phyloP scores from a whole-genome alignment of 2,888 invertebrate genomes.

The Myopa testacea region DNA sequence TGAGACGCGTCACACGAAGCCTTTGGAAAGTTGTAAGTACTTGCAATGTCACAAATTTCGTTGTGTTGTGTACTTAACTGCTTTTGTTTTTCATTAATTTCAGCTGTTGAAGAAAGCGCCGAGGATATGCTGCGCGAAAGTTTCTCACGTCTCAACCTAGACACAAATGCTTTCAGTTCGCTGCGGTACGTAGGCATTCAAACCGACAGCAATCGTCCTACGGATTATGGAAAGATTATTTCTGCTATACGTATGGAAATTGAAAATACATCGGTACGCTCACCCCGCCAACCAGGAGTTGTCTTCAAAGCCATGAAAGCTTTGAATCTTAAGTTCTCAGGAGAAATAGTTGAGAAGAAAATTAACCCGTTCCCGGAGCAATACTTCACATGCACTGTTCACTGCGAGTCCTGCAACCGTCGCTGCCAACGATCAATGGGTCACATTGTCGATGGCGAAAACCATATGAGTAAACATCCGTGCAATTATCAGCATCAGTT shows the following conservation, averaged over 20 bases:
- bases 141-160: slow-evolving; percentile 74
- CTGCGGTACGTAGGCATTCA: slow-evolving; percentile 77
- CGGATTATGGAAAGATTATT: slow-evolving; percentile 74
- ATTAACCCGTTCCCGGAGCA: slow-evolving; percentile 80
- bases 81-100: slow-evolving; percentile 28
- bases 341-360: slow-evolving; percentile 73
- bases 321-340: slow-evolving; percentile 81
- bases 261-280: slow-evolving; percentile 77
- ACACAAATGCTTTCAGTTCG: slow-evolving; percentile 79
- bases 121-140: slow-evolving; percentile 74
- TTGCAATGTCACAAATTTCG: neutral
- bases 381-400: slow-evolving; percentile 81
- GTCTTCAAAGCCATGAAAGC: slow-evolving; percentile 78
- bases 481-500: slow-evolving; percentile 79
- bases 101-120: slow-evolving; percentile 72
- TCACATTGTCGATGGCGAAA: slow-evolving; percentile 73
- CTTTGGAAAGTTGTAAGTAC: slow-evolving; percentile 71
- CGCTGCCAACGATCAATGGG: slow-evolving; percentile 77
- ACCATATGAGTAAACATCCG: slow-evolving; percentile 70
- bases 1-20: slow-evolving; percentile 80
- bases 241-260: slow-evolving; percentile 74
- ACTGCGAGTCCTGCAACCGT: slow-evolving; percentile 77
- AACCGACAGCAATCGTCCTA: slow-evolving; percentile 69
- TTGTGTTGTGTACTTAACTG: neutral
- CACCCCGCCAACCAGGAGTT: slow-evolving; percentile 75